Evolutionary conservation across 2,113 vertebrate species (phyloP).

Genomic region (Prietella phreatophila): DNA sequence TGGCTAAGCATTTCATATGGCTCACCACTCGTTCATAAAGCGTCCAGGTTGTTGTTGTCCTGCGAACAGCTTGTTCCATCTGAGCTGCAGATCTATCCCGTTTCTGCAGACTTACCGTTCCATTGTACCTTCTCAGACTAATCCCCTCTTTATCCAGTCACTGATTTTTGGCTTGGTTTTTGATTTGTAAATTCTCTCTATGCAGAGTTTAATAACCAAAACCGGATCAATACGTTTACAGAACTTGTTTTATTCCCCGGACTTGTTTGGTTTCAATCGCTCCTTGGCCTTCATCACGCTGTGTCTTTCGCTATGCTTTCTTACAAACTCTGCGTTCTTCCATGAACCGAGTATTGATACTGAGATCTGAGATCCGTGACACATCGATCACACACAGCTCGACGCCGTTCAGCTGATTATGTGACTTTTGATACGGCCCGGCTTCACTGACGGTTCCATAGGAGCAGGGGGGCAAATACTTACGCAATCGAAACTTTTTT

Average conservation of each 20-base stretch:
- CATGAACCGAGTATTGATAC: neutral
- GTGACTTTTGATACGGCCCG: neutral
- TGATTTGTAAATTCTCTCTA: neutral
- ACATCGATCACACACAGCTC: neutral
- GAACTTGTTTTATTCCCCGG: neutral
- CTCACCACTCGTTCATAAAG: neutral
- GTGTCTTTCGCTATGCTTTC: neutral
- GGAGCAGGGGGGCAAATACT: neutral
- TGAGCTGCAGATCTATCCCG: neutral
- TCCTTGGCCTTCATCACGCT: neutral
- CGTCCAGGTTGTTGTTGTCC: neutral
- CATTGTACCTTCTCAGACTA: neutral
- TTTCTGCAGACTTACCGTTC: neutral
- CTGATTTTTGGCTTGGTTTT: neutral
- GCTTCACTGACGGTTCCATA: neutral
- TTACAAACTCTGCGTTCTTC: neutral
- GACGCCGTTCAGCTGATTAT: neutral
- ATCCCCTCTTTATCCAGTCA: neutral
- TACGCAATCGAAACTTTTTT: neutral
- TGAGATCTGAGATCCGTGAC: neutral
- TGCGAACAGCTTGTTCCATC: neutral
- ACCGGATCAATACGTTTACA: neutral
- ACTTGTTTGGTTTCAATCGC: too few relatives aligned
- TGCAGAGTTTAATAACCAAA: neutral
- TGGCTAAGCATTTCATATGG: neutral